Evolutionary conservation across 2,113 vertebrate genomes (phyloP).

Genomic region (Ciconia stormi): DNA sequence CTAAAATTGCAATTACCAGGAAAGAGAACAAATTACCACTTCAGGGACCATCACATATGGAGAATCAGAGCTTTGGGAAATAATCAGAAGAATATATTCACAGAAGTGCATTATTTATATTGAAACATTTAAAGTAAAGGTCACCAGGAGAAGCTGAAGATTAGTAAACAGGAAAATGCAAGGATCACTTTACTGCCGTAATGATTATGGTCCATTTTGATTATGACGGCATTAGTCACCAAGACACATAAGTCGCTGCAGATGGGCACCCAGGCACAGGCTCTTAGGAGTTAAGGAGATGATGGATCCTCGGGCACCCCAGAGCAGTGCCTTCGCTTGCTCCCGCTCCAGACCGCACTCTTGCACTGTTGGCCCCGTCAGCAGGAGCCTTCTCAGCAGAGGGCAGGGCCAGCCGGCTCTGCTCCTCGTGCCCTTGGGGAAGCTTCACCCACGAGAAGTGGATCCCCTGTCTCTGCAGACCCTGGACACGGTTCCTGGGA

Average conservation of each 20-base stretch:
- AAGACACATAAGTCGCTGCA: background rate
- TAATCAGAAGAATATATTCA: constrained; percentile 75
- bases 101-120: constrained; percentile 75
- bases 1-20: constrained; percentile 79
- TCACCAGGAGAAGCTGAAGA: constrained; percentile 65
- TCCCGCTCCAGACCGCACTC: background rate
- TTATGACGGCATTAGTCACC: background rate
- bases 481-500: accelerated
- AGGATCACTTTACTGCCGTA: background rate
- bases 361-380: accelerated
- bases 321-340: accelerated
- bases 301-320: background rate
- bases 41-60: constrained; percentile 74
- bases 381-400: background rate
- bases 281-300: background rate
- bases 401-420: background rate
- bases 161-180: constrained; percentile 53
- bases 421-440: background rate
- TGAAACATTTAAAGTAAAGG: constrained; percentile 73
- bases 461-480: background rate
- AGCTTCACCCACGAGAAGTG: background rate
- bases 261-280: background rate
- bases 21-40: constrained; percentile 78
- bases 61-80: constrained; percentile 71
- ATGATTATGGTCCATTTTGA: background rate